Base-by-base conservation (phyloP, 2,797 vertebrate genomes). In the Microctenopoma lineatum region DNA sequence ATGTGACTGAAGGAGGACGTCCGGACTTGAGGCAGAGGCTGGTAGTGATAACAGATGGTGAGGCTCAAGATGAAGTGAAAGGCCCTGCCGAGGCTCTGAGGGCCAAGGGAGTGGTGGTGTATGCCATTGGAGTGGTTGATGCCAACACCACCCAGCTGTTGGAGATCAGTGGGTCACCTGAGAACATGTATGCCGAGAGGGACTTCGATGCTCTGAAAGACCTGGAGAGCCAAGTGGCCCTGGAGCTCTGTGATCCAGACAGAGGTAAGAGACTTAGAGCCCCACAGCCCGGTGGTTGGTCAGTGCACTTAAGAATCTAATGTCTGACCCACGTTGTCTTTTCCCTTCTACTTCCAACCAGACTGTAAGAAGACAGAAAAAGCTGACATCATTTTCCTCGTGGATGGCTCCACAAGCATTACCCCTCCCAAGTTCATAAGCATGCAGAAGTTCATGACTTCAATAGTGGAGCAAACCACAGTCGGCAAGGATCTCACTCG, bases 321-420 rank as follows among this genome's bases (percentile, higher is more conserved):
- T 21, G 21, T 21, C 21, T 66, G 27, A 81, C 34, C 16, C 3
- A 4, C 42, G 45, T 58, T n/a, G 4, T 26, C 16, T 36, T 14
- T 66, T 16, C 32, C 1, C 3, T 59, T 67, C 50, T 56, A 2
- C 70, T 58, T 73, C 21, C n/a, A 46, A 16, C 16, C 81, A 95
- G 95, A 75, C 0, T 96, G 95, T 81, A 91, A 88, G 78, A 93
- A 84, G 77, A 92, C 85, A 3, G 89, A 93, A 34, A 70, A 85
- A 25, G 95, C 95, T 1, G 95, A 96, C 77, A 92, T 96, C 8
- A 93, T 96, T 29, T 96, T 96, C 84, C 72, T 95, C 64, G 90
- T 96, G 57, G 94, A 95, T 2, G 87, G 89, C 27, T 95, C 94
- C 32, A 73, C 39, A 2, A 92, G 86, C 60, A 90, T 95, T 56